Evolutionary conservation across 1,140 invertebrate genomes (phyloP).

Genomic region (Nixonia krombeini): DNA sequence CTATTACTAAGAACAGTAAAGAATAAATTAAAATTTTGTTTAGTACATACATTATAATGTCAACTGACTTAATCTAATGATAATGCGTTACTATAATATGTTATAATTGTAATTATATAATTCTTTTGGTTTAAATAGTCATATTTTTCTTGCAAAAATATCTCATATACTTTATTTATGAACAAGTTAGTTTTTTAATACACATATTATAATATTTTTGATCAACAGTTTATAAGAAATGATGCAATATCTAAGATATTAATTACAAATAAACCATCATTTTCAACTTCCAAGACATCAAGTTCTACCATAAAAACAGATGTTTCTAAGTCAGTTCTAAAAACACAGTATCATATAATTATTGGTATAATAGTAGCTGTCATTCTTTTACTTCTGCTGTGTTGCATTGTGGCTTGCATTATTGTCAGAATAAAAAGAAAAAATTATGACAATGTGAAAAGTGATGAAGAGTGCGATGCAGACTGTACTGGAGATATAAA

Average conservation of each 20-base stretch:
- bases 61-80: no score
- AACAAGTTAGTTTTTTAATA: no score
- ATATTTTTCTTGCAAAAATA: no score
- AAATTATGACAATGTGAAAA: slow-evolving; percentile 42
- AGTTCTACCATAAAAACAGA: slow-evolving; percentile 7
- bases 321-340: background rate
- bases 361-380: slow-evolving; percentile 28
- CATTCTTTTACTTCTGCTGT: slow-evolving; percentile 52
- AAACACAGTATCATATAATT: slow-evolving; percentile 34
- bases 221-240: background rate
- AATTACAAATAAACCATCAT: background rate
- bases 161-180: no score
- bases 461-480: slow-evolving; percentile 53
- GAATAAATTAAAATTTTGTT: no score
- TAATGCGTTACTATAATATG: no score
- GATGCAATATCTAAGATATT: background rate
- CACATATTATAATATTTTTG: no score
- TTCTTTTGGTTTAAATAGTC: no score
- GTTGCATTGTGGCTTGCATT: slow-evolving; percentile 51
- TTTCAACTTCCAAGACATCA: slow-evolving; percentile 3
- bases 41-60: no score
- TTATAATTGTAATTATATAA: no score
- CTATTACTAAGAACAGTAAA: no score
- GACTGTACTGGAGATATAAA: slow-evolving; percentile 53
- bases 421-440: slow-evolving; percentile 53